Conservation (phyloP, 1,140 invertebrate genomes). For the Dreissena rostriformis region DNA sequence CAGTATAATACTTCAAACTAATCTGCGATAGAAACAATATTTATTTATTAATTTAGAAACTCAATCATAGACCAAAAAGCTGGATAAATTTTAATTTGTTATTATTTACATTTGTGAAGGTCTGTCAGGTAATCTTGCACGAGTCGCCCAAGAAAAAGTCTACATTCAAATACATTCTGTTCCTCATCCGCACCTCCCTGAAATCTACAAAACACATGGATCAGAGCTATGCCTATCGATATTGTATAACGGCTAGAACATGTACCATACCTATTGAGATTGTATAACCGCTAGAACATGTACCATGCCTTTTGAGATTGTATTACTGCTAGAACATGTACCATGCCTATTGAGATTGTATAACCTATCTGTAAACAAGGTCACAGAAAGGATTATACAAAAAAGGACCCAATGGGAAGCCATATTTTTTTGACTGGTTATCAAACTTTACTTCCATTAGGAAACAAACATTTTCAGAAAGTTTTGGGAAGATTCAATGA, state of each 20-base stretch:
- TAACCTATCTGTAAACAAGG: not conserved
- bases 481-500: too few species aligned
- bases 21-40: not conserved
- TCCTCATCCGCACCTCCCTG: constrained; percentile 49
- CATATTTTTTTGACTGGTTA: constrained; percentile 3
- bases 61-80: not conserved
- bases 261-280: not conserved
- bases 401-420: not conserved
- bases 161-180: constrained; percentile 54
- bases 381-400: not conserved
- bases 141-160: constrained; percentile 54
- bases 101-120: constrained; percentile 58
- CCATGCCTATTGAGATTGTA: not conserved
- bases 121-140: constrained; percentile 60
- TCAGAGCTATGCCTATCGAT: too few species aligned
- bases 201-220: constrained; percentile 13
- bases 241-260: too few species aligned
- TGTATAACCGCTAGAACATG: not conserved
- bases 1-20: not conserved
- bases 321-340: not conserved
- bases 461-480: too few species aligned
- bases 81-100: not conserved
- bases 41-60: constrained; percentile 7
- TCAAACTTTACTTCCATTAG: too few species aligned
- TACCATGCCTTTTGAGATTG: not conserved